These are phyloP conservation scores for Aselliscus stoliczkanus DNA, from an alignment of 2,797 vertebrate genomes.

Conservation along the genomic window DNA sequence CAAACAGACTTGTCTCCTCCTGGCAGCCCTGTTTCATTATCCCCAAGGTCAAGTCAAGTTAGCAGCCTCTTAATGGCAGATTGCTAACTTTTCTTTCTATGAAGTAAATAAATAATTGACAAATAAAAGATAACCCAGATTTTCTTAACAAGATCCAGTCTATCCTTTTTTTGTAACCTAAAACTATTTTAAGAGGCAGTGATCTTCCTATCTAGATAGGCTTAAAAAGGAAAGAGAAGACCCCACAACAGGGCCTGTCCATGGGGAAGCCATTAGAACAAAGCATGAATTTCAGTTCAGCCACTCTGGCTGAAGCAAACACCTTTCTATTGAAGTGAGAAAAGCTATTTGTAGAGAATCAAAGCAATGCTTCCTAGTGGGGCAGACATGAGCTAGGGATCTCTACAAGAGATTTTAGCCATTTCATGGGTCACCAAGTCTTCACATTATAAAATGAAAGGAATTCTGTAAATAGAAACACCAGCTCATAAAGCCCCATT, in stretches of 20 bases:
- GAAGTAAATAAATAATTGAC: not conserved
- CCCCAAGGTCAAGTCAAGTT: not conserved
- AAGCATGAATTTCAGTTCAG: not conserved
- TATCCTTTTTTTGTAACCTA: not conserved
- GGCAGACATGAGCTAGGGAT: not conserved
- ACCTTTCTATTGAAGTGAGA: not conserved
- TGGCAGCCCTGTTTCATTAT: not conserved
- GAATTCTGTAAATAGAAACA: conserved; percentile 1
- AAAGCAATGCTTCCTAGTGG: not conserved
- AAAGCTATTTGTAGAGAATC: not conserved
- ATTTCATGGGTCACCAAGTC: not conserved
- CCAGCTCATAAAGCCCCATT: not conserved
- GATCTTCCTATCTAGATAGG: not conserved
- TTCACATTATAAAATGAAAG: not conserved
- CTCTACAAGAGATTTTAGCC: not conserved
- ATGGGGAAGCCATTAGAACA: not conserved
- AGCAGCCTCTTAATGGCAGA: not conserved
- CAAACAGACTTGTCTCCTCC: not conserved
- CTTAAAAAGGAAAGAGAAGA: not conserved
- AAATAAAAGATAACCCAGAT: conserved; percentile 15
- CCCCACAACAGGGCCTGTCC: not conserved
- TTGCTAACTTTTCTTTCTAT: not conserved
- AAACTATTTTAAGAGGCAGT: conserved; percentile 1
- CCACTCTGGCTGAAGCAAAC: not conserved
- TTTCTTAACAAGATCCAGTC: not conserved